Base-by-base conservation (phyloP, 2,888 invertebrate genomes). In the Lasioglossum oenotherae region DNA sequence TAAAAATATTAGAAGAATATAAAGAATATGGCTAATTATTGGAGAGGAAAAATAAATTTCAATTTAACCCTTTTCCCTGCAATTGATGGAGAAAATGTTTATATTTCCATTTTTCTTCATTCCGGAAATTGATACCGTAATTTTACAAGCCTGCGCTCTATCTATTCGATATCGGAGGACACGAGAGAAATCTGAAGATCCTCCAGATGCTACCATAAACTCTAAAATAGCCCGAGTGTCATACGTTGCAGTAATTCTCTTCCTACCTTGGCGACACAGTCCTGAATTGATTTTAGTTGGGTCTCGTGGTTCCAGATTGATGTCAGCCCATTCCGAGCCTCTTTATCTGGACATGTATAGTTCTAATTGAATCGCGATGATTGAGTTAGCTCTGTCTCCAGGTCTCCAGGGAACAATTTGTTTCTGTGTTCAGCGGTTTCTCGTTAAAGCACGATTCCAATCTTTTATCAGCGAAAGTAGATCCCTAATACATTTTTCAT, bases 341-440 rank as follows among this genome's bases (percentile, higher is more conserved):
- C 64, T 27, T 64, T 64, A 64, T 64, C 64, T 2, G 5, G 31
- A 6, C 60, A 31, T 64, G 31, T 6, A 64, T 64, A 64, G 64
- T 64, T 64, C 64, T 64, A 64, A 31, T 64, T 64, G 64, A 64
- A 64, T 64, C 6, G 64, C 31, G 64, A 64, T 64, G 64, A 64
- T 64, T 31, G 64, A 64, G 64, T 64, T 64, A 64, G 31, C 64
- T 12, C 16, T 31, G 64, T 64, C 31, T 16, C 31, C 16, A 2
- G 16, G 31, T 5, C 27, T 5, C 64, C 16, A 4, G 6, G 16
- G 31, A 31, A 35, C 67, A 35, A 67, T 67, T 38, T 38, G 31
- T 27, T 27, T 35, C 67, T 5, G 19, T 14, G 31, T 2, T 27
- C 35, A 23, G 2, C 35, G 2, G 6, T 67, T 35, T 19, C 67